Percentiles rank a stretch among this genome's conserved stretches.
Conservation (phyloP, 2,113 vertebrate species). For the Prietella phreatophila region DNA sequence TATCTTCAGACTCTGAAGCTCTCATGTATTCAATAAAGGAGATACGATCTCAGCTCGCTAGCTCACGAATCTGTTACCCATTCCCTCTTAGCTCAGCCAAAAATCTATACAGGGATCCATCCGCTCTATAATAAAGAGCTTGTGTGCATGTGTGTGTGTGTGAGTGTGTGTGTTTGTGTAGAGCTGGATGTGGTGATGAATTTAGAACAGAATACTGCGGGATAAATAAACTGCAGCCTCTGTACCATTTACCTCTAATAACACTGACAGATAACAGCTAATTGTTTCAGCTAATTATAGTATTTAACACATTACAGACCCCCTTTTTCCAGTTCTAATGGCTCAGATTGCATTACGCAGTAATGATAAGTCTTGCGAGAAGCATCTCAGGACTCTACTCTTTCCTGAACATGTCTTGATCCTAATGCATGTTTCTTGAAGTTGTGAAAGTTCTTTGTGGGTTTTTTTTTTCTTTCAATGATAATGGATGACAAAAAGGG, state of each 20-base stretch:
- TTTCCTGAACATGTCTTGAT: neutral
- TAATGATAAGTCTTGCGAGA: neutral
- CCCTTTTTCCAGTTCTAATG: neutral
- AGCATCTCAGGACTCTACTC: neutral
- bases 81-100: neutral
- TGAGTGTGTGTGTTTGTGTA: neutral
- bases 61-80: conserved; percentile 1
- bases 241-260: neutral
- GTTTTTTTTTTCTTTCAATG: neutral
- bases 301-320: conserved; percentile 33
- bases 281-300: conserved; percentile 28
- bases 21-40: conserved; percentile 27
- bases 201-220: neutral
- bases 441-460: neutral
- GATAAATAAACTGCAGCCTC: conserved; percentile 13
- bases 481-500: neutral
- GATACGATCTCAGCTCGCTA: conserved; percentile 26
- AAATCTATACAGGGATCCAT: conserved; percentile 28
- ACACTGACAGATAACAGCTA: neutral
- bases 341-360: neutral
- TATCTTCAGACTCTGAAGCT: conserved; percentile 19
- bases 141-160: neutral
- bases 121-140: conserved; percentile 22
- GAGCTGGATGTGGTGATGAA: neutral
- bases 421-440: neutral